Conservation (phyloP, 2,113 vertebrate species). For the Ophiodon elongatus region DNA sequence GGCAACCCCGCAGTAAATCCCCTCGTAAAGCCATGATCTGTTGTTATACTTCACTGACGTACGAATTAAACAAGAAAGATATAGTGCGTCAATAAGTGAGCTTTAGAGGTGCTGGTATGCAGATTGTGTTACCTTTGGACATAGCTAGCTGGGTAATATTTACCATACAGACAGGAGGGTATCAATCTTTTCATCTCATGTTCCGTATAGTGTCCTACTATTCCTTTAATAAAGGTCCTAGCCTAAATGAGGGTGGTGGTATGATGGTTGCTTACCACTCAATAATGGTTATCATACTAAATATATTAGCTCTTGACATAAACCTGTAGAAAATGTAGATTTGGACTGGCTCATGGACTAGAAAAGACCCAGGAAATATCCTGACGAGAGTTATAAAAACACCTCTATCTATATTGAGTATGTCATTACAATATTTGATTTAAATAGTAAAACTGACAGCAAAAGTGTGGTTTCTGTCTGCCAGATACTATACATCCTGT, state of each 20-base stretch:
- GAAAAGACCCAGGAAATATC: background rate
- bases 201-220: background rate
- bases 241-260: background rate
- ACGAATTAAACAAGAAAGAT: background rate
- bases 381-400: background rate
- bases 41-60: background rate
- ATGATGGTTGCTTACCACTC: background rate
- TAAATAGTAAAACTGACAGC: slow-evolving; percentile 1
- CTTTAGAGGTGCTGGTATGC: background rate
- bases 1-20: background rate
- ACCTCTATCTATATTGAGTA: background rate
- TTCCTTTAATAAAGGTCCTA: background rate
- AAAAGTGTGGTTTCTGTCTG: background rate
- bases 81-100: background rate
- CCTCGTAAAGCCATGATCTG: background rate
- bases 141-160: background rate
- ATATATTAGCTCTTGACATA: background rate
- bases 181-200: background rate
- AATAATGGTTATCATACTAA: background rate
- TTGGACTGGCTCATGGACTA: background rate
- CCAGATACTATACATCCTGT: background rate
- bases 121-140: too few relatives aligned
- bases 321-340: background rate
- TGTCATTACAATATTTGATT: background rate
- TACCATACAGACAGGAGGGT: background rate